Evolutionary conservation across 2,888 invertebrate genomes (phyloP).

Genomic region (Thereva unica): DNA sequence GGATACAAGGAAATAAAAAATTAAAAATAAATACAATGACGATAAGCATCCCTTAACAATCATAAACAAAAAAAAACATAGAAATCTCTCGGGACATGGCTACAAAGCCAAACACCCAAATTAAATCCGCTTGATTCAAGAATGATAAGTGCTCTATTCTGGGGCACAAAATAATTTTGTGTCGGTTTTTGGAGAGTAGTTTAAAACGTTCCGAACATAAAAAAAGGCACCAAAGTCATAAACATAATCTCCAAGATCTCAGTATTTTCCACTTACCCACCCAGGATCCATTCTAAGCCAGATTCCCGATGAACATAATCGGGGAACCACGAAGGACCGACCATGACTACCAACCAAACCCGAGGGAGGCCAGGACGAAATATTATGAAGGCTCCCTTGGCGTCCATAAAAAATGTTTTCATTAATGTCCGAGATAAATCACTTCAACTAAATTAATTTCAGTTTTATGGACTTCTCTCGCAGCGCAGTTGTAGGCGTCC

Average conservation of each 20-base stretch:
- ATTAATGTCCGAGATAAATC: slow-evolving; percentile 47
- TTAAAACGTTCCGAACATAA: slow-evolving; percentile 11
- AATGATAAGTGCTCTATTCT: slow-evolving; percentile 24
- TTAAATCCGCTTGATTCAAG: slow-evolving; percentile 13
- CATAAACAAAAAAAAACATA: not conserved
- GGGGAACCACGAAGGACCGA: not conserved
- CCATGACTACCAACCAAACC: not conserved
- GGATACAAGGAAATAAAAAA: slow-evolving; percentile 26
- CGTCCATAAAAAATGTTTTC: slow-evolving; percentile 42
- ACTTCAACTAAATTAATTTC: slow-evolving; percentile 48
- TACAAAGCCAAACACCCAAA: slow-evolving; percentile 16
- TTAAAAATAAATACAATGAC: not conserved
- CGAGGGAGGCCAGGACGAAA: slow-evolving; percentile 17
- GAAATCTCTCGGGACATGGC: not conserved
- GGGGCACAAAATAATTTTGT: not conserved
- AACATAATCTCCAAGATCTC: slow-evolving; percentile 34
- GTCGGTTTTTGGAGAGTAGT: not conserved
- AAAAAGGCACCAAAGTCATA: slow-evolving; percentile 33
- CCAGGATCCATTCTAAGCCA: not conserved
- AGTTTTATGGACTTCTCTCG: slow-evolving; percentile 45
- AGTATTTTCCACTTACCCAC: not conserved
- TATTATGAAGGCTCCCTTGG: slow-evolving; percentile 30
- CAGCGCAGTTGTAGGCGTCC: slow-evolving; percentile 24
- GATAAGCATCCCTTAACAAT: slow-evolving; percentile 14
- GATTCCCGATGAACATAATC: not conserved